A percentile compares a stretch with the other conserved stretches of the same genome.
Evolutionary conservation across 2,113 vertebrate species (phyloP).

Genomic region (Syrrhaptes paradoxus): DNA sequence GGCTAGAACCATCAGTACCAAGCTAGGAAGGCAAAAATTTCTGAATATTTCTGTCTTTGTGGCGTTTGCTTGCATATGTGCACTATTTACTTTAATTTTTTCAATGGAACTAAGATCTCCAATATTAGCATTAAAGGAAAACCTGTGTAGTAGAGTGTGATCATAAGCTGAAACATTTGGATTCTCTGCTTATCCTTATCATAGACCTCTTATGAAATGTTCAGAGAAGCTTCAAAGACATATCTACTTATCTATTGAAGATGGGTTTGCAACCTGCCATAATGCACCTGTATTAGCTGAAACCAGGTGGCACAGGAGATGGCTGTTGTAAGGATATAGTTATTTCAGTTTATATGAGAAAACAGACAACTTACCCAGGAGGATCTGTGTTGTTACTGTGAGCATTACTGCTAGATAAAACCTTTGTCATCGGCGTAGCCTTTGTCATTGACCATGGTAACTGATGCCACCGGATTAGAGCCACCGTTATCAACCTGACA

Average conservation of each 20-base stretch:
- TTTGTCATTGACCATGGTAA: not conserved
- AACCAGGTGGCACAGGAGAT: not conserved
- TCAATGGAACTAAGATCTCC: not conserved
- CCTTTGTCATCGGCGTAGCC: not conserved
- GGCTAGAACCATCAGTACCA: not conserved
- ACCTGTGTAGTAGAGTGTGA: not conserved
- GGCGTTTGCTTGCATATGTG: fast-evolving
- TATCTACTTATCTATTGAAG: not conserved
- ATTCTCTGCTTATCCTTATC: not conserved
- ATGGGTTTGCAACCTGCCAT: not conserved
- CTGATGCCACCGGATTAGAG: not conserved
- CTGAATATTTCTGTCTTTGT: not conserved
- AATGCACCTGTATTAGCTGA: not conserved
- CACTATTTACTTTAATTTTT: not conserved
- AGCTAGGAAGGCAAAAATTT: not conserved
- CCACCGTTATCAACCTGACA: not conserved
- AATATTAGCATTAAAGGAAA: not conserved
- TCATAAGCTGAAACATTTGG: not conserved
- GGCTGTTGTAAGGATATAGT: not conserved
- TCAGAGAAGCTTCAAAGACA: not conserved
- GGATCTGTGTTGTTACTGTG: not conserved
- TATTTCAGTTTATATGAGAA: not conserved
- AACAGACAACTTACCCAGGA: not conserved
- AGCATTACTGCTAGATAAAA: not conserved
- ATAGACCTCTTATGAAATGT: not conserved